Evolutionary conservation across 2,888 invertebrate species (phyloP).

Genomic region (Drosophila austrosaltans): DNA sequence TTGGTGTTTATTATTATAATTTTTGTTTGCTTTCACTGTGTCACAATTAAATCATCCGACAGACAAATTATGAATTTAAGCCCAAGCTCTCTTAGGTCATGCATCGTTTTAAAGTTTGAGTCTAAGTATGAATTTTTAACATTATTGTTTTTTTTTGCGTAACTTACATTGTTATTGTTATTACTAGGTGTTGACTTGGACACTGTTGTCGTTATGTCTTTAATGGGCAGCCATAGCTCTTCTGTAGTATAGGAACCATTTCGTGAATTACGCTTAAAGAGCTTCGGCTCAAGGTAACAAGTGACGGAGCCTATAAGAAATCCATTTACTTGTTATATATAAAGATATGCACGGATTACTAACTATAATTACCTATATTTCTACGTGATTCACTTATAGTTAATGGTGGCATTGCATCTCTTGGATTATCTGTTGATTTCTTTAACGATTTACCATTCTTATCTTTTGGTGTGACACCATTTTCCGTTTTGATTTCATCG

Average conservation of each 20-base stretch:
- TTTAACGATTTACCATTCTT: conserved; percentile 38
- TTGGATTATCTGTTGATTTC: conserved; percentile 63
- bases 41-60: conserved; percentile 37
- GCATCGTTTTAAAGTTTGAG: conserved; percentile 30
- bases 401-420: conserved; percentile 74
- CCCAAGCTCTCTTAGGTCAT: background rate
- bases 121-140: conserved; percentile 3
- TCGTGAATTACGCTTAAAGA: conserved; percentile 80
- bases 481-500: conserved; percentile 45
- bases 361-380: conserved; percentile 78
- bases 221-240: conserved; percentile 83
- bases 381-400: conserved; percentile 82
- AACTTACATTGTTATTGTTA: conserved; percentile 62
- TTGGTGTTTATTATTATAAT: background rate
- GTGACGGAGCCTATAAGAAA: conserved; percentile 81
- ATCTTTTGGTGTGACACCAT: conserved; percentile 32
- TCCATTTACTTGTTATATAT: too few species aligned
- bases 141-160: conserved; percentile 41
- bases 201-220: conserved; percentile 82
- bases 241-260: conserved; percentile 80
- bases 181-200: conserved; percentile 62
- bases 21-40: conserved; percentile 36
- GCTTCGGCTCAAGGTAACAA: conserved; percentile 83
- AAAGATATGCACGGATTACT: too few species aligned
- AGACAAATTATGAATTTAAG: background rate